phyloP scores from a whole-genome alignment of 2,888 invertebrate genomes.

The Chloroclystis v-ata region DNA sequence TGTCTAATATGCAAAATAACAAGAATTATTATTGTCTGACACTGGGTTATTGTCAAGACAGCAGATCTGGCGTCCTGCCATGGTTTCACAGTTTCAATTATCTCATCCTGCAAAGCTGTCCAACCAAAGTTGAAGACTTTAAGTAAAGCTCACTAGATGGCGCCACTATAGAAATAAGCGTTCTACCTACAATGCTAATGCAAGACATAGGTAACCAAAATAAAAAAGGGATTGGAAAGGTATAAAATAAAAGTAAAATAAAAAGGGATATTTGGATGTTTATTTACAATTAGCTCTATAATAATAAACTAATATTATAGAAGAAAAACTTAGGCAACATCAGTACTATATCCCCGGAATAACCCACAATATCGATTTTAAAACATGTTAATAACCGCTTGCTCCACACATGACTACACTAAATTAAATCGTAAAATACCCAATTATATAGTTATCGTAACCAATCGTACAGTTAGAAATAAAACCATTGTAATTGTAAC shows the following conservation, averaged over 20 bases:
- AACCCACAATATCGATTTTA: conserved; percentile 62
- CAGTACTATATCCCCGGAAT: conserved; percentile 62
- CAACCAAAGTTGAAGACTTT: conserved; percentile 3
- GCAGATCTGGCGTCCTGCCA: conserved; percentile 64
- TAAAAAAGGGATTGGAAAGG: conserved; percentile 32
- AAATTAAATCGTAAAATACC: conserved; percentile 69
- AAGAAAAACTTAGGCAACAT: conserved; percentile 68
- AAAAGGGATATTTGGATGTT: conserved; percentile 76
- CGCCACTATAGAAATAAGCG: conserved; percentile 6
- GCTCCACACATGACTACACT: conserved; percentile 59
- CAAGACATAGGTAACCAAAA: conserved; percentile 50
- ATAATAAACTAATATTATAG: conserved; percentile 72
- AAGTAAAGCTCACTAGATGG: conserved; percentile 3
- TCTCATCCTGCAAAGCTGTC: conserved; percentile 24
- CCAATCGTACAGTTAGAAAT: conserved; percentile 48
- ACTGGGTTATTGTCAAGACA: conserved; percentile 79
- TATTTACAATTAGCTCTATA: conserved; percentile 75
- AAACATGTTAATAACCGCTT: conserved; percentile 67
- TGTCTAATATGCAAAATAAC: conserved; percentile 63
- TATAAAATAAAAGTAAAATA: conserved; percentile 71
- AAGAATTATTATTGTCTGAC: conserved; percentile 76
- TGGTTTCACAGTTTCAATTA: conserved; percentile 58
- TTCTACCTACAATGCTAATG: conserved; percentile 26
- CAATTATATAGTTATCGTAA: conserved; percentile 55
- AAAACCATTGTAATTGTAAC: conserved; percentile 39